Evolutionary conservation across 2,888 invertebrate species (phyloP).

Genomic region (Hypercompe scribonia): DNA sequence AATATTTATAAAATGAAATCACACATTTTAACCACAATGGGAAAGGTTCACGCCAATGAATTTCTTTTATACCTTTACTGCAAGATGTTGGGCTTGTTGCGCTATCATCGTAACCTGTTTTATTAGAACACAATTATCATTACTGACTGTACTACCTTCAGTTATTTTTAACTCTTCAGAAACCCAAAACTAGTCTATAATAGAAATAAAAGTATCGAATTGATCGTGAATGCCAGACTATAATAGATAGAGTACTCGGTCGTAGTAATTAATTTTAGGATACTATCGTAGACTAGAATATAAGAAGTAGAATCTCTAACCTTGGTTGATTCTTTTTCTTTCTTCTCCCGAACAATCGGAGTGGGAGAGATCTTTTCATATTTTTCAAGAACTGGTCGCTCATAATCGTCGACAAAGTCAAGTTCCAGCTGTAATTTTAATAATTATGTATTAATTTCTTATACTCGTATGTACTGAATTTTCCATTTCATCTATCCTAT

Average conservation of each 20-base stretch:
- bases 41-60: slow-evolving; percentile 20
- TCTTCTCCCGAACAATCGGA: slow-evolving; percentile 77
- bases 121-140: slow-evolving; percentile 43
- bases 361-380: slow-evolving; percentile 88
- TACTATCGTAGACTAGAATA: background rate
- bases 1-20: slow-evolving; percentile 26
- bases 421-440: slow-evolving; percentile 72
- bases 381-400: slow-evolving; percentile 90
- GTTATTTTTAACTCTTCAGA: background rate
- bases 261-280: background rate
- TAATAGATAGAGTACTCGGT: background rate
- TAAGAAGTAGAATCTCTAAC: slow-evolving; percentile 49
- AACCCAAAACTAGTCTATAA: background rate
- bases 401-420: slow-evolving; percentile 90
- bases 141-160: background rate
- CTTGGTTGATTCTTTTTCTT: slow-evolving; percentile 77
- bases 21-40: slow-evolving; percentile 18
- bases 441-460: slow-evolving; percentile 9
- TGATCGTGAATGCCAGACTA: too few relatives aligned
- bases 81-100: slow-evolving; percentile 71
- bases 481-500: background rate
- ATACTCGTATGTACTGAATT: background rate
- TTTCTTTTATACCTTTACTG: slow-evolving; percentile 75
- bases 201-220: background rate
- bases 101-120: slow-evolving; percentile 75